Conservation (phyloP, 2,113 vertebrate genomes). For the Ibidorhyncha struthersii region DNA sequence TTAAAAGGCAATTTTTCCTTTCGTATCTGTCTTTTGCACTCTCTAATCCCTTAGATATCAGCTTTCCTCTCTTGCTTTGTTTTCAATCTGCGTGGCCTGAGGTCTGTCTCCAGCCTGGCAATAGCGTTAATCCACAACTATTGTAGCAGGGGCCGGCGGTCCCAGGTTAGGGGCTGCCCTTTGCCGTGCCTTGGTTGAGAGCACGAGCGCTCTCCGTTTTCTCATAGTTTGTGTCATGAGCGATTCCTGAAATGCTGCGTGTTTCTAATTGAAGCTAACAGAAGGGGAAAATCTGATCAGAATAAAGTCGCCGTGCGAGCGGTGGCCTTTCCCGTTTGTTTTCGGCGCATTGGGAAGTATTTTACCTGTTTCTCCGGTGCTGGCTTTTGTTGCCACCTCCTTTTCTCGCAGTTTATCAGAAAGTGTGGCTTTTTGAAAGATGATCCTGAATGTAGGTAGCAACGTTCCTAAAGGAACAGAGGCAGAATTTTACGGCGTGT, state of each 20-base stretch:
- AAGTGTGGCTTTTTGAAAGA: background rate
- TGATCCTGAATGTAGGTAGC: background rate
- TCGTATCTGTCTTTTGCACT: background rate
- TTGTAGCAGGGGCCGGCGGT: accelerated
- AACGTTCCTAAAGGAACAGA: background rate
- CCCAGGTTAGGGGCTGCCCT: too few species aligned
- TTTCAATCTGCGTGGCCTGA: accelerated
- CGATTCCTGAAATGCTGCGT: background rate
- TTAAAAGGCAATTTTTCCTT: background rate
- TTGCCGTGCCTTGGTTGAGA: background rate
- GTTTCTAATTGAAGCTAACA: background rate
- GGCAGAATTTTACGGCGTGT: background rate
- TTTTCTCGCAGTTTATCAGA: background rate
- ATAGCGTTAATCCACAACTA: background rate
- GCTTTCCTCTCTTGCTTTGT: background rate
- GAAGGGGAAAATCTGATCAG: background rate
- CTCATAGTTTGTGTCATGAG: background rate
- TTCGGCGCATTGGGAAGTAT: background rate
- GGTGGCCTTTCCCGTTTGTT: accelerated
- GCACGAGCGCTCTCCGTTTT: background rate
- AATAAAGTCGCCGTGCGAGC: background rate
- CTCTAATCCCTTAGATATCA: background rate
- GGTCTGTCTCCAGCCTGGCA: background rate
- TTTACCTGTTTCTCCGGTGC: background rate
- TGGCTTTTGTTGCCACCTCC: background rate